phyloP scores from a whole-genome alignment of 2,113 vertebrate genomes.

The Callorhinus ursinus region DNA sequence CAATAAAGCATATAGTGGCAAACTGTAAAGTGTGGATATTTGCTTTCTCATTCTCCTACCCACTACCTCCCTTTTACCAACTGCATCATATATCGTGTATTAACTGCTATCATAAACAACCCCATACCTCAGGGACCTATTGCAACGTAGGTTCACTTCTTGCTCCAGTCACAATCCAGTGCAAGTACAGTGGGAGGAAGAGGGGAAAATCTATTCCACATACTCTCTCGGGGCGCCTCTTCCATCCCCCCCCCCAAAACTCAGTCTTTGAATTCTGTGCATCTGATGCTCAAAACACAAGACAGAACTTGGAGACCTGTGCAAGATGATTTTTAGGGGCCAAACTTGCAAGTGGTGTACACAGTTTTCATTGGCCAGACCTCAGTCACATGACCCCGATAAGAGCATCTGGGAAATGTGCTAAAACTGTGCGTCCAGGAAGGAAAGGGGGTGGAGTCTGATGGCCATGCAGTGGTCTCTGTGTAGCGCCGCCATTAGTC shows the following conservation, averaged over 20 bases:
- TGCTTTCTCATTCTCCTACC: conserved; percentile 4
- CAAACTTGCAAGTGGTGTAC: background rate
- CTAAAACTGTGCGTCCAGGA: background rate
- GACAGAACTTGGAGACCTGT: background rate
- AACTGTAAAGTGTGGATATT: background rate
- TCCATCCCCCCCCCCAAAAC: background rate
- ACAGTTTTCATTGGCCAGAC: background rate
- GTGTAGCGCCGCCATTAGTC: background rate
- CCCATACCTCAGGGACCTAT: background rate
- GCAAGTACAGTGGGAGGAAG: background rate
- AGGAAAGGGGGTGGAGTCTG: background rate
- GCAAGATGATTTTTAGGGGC: background rate
- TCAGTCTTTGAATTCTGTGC: background rate
- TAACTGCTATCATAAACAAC: background rate
- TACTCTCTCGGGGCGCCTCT: background rate
- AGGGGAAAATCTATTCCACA: background rate
- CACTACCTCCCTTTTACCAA: background rate
- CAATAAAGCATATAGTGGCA: background rate
- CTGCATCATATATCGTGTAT: background rate
- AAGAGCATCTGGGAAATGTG: background rate
- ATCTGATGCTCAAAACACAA: background rate
- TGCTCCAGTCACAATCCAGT: background rate
- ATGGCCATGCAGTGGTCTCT: background rate
- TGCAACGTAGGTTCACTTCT: background rate
- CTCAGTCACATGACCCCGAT: background rate